Evolutionary conservation across 2,797 vertebrate genomes (phyloP).

Genomic region (Halcyon smyrnensis): DNA sequence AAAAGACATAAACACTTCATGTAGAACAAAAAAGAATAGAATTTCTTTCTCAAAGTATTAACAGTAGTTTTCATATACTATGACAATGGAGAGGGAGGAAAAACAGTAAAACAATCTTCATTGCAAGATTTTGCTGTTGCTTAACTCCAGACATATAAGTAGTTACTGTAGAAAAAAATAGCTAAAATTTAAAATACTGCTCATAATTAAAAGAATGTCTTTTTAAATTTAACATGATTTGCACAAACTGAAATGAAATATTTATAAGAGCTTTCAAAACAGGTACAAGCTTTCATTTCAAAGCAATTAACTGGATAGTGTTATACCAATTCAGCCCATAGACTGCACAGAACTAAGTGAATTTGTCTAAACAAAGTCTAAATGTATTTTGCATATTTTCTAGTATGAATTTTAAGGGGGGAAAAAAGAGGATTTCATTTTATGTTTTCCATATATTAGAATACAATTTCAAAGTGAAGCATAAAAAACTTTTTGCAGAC

Average conservation of each 20-base stretch:
- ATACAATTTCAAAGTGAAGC: not conserved
- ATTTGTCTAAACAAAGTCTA: not conserved
- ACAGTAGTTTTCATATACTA: not conserved
- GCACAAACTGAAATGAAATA: not conserved
- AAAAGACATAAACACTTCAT: not conserved
- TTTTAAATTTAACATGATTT: not conserved
- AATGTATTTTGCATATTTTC: not conserved
- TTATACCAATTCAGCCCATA: not conserved
- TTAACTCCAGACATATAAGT: not conserved
- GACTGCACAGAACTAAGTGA: not conserved
- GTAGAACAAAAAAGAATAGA: not conserved
- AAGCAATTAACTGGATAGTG: not conserved
- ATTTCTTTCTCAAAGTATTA: not conserved
- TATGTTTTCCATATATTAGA: not conserved
- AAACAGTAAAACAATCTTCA: not conserved
- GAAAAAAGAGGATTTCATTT: not conserved
- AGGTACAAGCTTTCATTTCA: not conserved
- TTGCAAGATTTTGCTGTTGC: not conserved
- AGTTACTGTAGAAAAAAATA: not conserved
- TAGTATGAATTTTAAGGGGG: not conserved
- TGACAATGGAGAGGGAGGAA: not conserved
- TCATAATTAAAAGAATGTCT: not conserved
- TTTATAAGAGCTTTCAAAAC: not conserved
- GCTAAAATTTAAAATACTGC: not conserved
- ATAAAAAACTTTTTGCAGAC: not conserved